Evolutionary conservation across 2,113 vertebrate genomes (phyloP).

Genomic region (Microcebus griseorufus): DNA sequence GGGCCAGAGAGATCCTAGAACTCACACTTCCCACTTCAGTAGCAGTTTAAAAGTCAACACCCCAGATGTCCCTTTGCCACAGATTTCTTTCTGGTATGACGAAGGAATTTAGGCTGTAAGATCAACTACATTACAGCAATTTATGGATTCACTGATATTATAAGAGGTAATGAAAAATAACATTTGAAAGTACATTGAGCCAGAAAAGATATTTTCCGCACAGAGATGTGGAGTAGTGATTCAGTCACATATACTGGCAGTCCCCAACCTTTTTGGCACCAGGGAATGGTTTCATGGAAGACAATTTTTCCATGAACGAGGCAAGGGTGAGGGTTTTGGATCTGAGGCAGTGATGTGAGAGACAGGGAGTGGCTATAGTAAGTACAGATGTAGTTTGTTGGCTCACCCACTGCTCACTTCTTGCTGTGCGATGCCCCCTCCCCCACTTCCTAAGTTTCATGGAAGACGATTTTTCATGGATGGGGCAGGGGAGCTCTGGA

Average conservation of each 20-base stretch:
- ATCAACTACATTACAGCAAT: background rate
- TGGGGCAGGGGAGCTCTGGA: no score
- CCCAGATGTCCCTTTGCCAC: background rate
- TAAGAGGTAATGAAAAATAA: background rate
- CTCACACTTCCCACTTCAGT: background rate
- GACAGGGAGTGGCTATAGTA: no score
- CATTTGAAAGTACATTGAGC: background rate
- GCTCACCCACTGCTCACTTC: no score
- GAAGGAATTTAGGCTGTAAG: background rate
- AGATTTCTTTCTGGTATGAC: background rate
- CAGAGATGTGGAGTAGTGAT: background rate
- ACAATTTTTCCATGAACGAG: no score
- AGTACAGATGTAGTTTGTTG: no score
- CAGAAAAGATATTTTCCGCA: background rate
- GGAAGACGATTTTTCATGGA: no score
- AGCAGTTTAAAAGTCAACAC: background rate
- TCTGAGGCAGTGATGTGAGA: no score
- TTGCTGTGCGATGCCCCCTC: no score
- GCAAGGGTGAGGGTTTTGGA: no score
- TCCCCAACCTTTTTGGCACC: no score
- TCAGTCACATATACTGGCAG: background rate
- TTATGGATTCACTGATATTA: background rate
- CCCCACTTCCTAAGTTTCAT: no score
- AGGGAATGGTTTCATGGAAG: no score
- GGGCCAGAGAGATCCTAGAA: background rate